Evolutionary conservation across 2,797 vertebrate species (phyloP).

Genomic region (Sebastes vulpes): DNA sequence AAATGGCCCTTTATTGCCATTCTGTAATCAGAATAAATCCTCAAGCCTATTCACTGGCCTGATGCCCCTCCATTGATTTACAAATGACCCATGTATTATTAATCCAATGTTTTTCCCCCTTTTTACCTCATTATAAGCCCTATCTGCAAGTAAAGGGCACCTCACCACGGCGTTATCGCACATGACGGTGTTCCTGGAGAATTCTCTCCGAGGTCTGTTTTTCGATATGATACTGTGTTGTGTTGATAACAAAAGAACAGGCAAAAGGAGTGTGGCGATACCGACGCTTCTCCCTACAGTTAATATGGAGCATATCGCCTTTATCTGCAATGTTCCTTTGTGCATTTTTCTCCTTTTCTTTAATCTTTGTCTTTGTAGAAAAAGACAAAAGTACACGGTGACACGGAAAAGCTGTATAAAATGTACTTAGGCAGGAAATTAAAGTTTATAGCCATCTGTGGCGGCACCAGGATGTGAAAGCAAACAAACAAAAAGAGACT

Average conservation of each 20-base stretch:
- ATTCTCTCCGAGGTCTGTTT: constrained; percentile 43
- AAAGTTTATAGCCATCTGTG: constrained; percentile 53
- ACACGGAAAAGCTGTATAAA: constrained; percentile 35
- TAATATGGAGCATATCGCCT: constrained; percentile 58
- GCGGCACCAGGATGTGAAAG: constrained; percentile 1
- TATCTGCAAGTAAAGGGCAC: constrained; percentile 73
- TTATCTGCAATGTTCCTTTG: constrained; percentile 56
- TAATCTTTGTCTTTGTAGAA: constrained; percentile 58
- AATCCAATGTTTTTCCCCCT: constrained; percentile 72
- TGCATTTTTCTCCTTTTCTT: constrained; percentile 50
- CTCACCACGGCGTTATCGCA: constrained; percentile 51
- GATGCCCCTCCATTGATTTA: constrained; percentile 84
- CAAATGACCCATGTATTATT: constrained; percentile 85
- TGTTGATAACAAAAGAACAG: constrained; percentile 55
- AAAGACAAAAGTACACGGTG: constrained; percentile 49
- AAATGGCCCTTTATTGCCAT: constrained; percentile 84
- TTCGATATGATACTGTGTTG: constrained; percentile 42
- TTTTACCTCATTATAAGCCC: constrained; percentile 71
- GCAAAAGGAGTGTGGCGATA: constrained; percentile 28
- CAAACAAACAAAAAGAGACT: constrained; percentile 40
- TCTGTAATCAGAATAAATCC: constrained; percentile 87
- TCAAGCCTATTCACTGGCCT: constrained; percentile 78
- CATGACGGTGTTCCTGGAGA: constrained; percentile 33
- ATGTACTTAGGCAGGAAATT: constrained; percentile 67
- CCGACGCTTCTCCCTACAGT: constrained; percentile 30